Base-by-base conservation (phyloP, 1,140 invertebrate species). In the Lepidurus apus region DNA sequence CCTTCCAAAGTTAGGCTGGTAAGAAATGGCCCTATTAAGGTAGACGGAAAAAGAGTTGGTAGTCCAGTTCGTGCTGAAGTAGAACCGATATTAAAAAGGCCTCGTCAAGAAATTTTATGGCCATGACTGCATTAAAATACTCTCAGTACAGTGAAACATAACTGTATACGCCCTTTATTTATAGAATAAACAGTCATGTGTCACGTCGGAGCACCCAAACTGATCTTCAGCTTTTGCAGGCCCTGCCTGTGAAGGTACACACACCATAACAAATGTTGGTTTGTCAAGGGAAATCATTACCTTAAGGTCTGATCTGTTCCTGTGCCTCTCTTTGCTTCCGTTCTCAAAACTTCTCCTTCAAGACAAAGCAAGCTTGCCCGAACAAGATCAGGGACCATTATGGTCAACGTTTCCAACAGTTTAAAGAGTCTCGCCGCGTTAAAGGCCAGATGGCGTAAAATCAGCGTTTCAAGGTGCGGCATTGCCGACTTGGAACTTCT, bases 61-160 rank as follows among this genome's bases (percentile, higher is more conserved):
- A 65, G 53, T n/a, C 13, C 21, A 17, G 7, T 21, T 65, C 53
- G 17, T 65, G 13, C 53, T 7, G 53, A 65, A 65, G 21, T 13
- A 13, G 53, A 65, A 65, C 53, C 53, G 6, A 65, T 13, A n/a
- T 21, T 21, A 7, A 65, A 65, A 21, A 65, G 13, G 21, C 13
- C 53, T n/a, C 53, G 53, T 65, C 53, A 65, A 65, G 53, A 65
- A 7, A 65, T 65, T 21, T 7, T n/a, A 65, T 65, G 53, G 53
- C 53, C 53, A n/a, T 65, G 8, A 65, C 13, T 65, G 53, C 13
- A 17, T 7, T 21, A 65, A n/a, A 21, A 65, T 17, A 7, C 0
- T 13, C 8, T 17, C 13, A 65, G 53, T n/a, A 65, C 53, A 17
- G 8, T 65, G n/a, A n/a, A 65, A 65, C 34, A 34, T 4, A 4